Evolutionary conservation across 53 echinoderm and acorn worm species (phyloP).

Genomic region (Stichopus horrens): DNA sequence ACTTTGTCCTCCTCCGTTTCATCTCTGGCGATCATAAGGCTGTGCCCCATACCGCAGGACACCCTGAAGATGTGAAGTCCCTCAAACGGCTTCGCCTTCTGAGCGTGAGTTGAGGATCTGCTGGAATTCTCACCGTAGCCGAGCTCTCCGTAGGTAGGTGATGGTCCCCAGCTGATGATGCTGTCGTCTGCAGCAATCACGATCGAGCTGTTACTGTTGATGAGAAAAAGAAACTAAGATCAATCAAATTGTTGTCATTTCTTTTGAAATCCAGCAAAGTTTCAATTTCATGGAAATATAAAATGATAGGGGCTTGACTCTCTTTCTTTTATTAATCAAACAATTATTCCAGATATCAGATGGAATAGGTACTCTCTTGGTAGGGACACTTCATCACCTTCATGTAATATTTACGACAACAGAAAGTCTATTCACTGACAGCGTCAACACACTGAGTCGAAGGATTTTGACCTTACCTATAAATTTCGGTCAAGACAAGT

Average conservation of each 20-base stretch:
- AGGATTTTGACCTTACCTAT: too few relatives aligned
- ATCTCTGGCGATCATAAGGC: constrained; percentile 74
- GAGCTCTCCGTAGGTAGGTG: constrained; percentile 94
- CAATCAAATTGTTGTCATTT: neutral
- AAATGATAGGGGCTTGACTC: neutral
- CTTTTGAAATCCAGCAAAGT: neutral
- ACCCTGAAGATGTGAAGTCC: constrained; percentile 69
- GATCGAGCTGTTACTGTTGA: constrained; percentile 82
- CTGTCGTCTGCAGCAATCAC: constrained; percentile 87
- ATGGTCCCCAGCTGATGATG: constrained; percentile 94
- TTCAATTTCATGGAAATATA: neutral
- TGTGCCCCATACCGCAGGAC: constrained; percentile 85
- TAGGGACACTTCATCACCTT: too few relatives aligned
- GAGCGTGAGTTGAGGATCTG: constrained; percentile 80
- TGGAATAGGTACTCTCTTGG: too few relatives aligned
- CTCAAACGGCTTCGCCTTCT: constrained; percentile 75
- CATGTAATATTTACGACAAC: too few relatives aligned
- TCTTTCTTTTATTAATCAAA: neutral
- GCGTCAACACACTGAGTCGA: too few relatives aligned
- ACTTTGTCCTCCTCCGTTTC: constrained; percentile 78
- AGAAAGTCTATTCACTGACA: too few relatives aligned
- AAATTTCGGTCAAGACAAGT: too few relatives aligned
- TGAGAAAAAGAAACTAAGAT: neutral
- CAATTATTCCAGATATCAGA: too few relatives aligned
- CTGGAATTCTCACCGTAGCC: constrained; percentile 84